Evolutionary conservation across 2,888 invertebrate species (phyloP).

Genomic region (Cyclophora punctaria): DNA sequence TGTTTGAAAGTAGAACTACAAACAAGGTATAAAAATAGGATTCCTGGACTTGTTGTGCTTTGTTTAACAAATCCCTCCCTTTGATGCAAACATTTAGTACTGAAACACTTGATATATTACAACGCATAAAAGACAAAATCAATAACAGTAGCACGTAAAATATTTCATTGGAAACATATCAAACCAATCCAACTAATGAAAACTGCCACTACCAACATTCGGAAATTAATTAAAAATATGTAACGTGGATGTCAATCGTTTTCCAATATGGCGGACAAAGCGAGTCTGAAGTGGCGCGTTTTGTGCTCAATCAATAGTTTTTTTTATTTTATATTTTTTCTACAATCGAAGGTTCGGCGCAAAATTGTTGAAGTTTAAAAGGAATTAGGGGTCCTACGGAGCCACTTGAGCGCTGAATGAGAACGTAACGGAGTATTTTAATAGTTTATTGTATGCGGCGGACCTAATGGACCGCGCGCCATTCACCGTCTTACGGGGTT

Average conservation of each 20-base stretch:
- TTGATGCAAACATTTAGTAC: too few relatives aligned
- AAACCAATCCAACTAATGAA: too few relatives aligned
- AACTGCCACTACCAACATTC: conserved; percentile 20
- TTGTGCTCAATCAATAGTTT: conserved; percentile 68
- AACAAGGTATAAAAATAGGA: too few relatives aligned
- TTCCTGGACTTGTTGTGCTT: too few relatives aligned
- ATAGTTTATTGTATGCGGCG: conserved; percentile 36
- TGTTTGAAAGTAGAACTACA: too few relatives aligned
- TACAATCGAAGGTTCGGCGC: conserved; percentile 54
- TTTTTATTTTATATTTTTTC: conserved; percentile 33
- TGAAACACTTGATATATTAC: too few relatives aligned
- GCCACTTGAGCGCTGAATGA: conserved; percentile 53
- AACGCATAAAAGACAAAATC: too few relatives aligned
- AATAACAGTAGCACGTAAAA: too few relatives aligned
- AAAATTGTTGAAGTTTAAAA: conserved; percentile 62
- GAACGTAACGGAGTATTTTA: conserved; percentile 61
- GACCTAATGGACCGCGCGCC: too few relatives aligned
- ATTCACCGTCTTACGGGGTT: too few relatives aligned
- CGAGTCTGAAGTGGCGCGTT: conserved; percentile 61
- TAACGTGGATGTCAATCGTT: conserved; percentile 57
- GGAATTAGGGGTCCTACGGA: conserved; percentile 53
- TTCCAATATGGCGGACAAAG: conserved; percentile 69
- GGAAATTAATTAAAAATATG: conserved; percentile 33
- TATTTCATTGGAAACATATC: too few relatives aligned
- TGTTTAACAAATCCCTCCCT: too few relatives aligned